phyloP scores from a whole-genome alignment of 2,113 vertebrate genomes.

The Nansenia antarctica region DNA sequence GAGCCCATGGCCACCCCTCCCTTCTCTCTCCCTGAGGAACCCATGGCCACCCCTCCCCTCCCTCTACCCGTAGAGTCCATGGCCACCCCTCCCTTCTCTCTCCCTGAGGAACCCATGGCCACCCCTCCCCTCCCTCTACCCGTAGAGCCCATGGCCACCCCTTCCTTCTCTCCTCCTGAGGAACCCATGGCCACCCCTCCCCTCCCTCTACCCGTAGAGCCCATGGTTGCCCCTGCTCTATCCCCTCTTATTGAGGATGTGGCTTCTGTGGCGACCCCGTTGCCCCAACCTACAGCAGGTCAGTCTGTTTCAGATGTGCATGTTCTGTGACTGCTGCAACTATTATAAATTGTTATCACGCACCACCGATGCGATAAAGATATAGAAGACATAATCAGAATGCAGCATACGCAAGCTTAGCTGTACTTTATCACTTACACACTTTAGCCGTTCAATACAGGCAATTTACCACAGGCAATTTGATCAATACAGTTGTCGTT shows the following conservation, averaged over 20 bases:
- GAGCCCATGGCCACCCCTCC: constrained; percentile 4
- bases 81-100: not conserved
- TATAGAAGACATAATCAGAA: not conserved
- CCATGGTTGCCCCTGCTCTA: not conserved
- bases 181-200: constrained; percentile 1
- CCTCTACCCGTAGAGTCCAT: too few species aligned
- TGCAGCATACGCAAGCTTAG: not conserved
- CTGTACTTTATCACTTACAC: not conserved
- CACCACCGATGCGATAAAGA: not conserved
- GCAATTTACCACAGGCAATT: not conserved
- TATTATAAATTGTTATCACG: not conserved
- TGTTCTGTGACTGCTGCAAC: not conserved
- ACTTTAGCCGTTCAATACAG: not conserved
- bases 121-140: too few species aligned
- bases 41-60: not conserved
- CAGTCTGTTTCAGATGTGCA: constrained; percentile 2
- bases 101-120: not conserved
- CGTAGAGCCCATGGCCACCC: constrained; percentile 2
- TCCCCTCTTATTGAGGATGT: constrained; percentile 28
- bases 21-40: not conserved
- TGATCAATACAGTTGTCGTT: not conserved
- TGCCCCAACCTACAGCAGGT: constrained; percentile 45
- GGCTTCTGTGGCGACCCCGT: not conserved
- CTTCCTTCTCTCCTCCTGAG: not conserved
- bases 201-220: not conserved